Base-by-base conservation (phyloP, 1,140 invertebrate species). In the Phocides pigmalion region DNA sequence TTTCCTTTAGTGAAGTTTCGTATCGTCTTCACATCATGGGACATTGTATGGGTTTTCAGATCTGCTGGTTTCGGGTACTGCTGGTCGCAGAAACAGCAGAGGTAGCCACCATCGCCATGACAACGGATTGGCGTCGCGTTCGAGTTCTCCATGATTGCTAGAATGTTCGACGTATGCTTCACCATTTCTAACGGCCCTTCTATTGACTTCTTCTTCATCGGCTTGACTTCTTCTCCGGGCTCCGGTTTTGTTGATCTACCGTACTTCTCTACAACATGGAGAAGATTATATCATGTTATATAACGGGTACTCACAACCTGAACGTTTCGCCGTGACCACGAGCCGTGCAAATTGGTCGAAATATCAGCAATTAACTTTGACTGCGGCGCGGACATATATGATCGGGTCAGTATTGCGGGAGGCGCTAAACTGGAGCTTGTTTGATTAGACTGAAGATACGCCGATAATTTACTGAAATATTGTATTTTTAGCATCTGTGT, bases 111-210 rank as follows among this genome's bases (percentile, higher is more conserved):
- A 35, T 72, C 72, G 9, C 67, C 74, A 1, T 65, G 64, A 15
- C 69, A 63, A 6, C 68, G 59, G 14, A 83, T 69, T 0, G 78
- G 74, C 0, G 81, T 77, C 0, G 82, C 82, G 22, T 84, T 84
- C 0, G 82, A 77, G 20, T 70, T 62, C 17, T 69, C 63, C 8
- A 84, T 19, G 15, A 82, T 63, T 0, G 66, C 70, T 4, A 61
- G 44, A 4, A 84, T 72, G 35, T 84, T 84, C 0, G 80, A 66
- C 3, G 70, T 68, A 15, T 78, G 74, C 65, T 76, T 76, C 17
- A 64, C 63, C n/a, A 77, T 28, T 68, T 77, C 76, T 11, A 35
- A 16, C 11, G 50, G 11, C 4, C 32, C 25, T 28, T 50, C 22
- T 1, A 47, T n/a, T 8, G 22, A 32, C 49, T 39, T 61, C 11